Conservation (phyloP, 2,888 invertebrate genomes). For the Horisme vitalbata region DNA sequence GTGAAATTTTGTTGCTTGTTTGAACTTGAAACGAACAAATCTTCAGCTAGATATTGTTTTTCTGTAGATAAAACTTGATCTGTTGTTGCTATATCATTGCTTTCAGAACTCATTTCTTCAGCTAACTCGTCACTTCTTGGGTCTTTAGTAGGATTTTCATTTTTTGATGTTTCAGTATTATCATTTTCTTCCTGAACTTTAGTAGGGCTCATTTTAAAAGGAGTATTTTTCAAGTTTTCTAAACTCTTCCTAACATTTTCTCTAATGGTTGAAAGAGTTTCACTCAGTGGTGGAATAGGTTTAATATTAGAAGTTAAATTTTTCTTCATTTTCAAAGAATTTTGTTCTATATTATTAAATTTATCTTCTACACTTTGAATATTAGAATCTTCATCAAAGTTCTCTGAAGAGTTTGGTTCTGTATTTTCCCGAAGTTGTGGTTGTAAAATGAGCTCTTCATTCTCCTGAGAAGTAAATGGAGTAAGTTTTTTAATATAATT, state of each 20-base stretch:
- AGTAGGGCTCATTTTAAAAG: neutral
- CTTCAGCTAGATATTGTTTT: too few species aligned
- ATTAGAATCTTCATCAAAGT: slow-evolving; percentile 9
- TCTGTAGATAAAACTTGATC: too few species aligned
- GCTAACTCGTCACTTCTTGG: neutral
- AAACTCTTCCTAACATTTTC: slow-evolving; percentile 42
- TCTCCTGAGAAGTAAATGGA: slow-evolving; percentile 2
- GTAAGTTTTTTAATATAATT: slow-evolving; percentile 7
- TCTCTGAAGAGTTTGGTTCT: slow-evolving; percentile 3
- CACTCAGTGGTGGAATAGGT: slow-evolving; percentile 18
- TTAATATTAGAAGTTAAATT: slow-evolving; percentile 1
- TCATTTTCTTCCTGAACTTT: neutral
- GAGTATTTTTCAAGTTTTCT: slow-evolving; percentile 34
- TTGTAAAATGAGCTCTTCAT: neutral
- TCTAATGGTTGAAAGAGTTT: slow-evolving; percentile 38
- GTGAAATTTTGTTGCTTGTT: too few species aligned
- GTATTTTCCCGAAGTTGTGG: slow-evolving; percentile 9
- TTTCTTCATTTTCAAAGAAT: neutral
- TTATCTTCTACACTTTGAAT: neutral
- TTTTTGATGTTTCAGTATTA: neutral
- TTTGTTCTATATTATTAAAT: neutral
- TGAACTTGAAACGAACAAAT: too few species aligned
- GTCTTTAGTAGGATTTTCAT: neutral
- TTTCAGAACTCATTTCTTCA: too few species aligned
- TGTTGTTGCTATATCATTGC: too few species aligned